phyloP scores from a whole-genome alignment of 1,140 invertebrate species.

The Hesperophylax magnus region DNA sequence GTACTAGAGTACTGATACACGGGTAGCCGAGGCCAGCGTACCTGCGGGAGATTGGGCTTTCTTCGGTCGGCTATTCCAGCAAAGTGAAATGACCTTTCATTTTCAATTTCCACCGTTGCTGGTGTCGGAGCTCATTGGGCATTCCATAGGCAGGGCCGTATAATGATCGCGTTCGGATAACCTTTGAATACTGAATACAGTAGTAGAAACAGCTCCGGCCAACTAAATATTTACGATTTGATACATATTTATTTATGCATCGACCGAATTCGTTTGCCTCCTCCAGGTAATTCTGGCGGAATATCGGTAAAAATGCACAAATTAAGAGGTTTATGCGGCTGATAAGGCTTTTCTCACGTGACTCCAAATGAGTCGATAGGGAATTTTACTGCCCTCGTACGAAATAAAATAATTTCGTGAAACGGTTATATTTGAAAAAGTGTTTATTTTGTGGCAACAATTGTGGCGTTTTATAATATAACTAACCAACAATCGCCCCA shows the following conservation, averaged over 20 bases:
- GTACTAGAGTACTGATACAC: not conserved
- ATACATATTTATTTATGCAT: constrained; percentile 19
- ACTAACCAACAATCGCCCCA: no score
- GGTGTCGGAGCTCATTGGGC: constrained; percentile 34
- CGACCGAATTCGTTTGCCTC: no score
- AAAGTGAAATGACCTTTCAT: constrained; percentile 29
- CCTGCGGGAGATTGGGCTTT: not conserved
- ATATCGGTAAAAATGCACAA: no score
- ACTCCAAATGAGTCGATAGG: no score
- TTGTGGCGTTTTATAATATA: no score
- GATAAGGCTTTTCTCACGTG: no score
- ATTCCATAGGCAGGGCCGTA: constrained; percentile 29
- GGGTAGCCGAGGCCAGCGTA: not conserved
- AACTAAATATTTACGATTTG: constrained; percentile 25
- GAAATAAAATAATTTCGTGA: no score
- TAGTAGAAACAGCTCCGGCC: not conserved
- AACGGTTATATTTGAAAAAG: no score
- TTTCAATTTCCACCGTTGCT: constrained; percentile 36
- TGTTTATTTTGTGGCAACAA: no score
- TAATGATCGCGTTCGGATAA: constrained; percentile 11
- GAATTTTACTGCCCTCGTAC: no score
- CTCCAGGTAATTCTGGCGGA: no score
- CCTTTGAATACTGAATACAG: constrained; percentile 19
- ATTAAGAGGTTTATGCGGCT: no score
- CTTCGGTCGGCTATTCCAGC: not conserved